Evolutionary conservation across 2,797 vertebrate genomes (phyloP), one percentile per base, ranked within the genome.

Genomic region (Pseudochaenichthys georgianus): DNA sequence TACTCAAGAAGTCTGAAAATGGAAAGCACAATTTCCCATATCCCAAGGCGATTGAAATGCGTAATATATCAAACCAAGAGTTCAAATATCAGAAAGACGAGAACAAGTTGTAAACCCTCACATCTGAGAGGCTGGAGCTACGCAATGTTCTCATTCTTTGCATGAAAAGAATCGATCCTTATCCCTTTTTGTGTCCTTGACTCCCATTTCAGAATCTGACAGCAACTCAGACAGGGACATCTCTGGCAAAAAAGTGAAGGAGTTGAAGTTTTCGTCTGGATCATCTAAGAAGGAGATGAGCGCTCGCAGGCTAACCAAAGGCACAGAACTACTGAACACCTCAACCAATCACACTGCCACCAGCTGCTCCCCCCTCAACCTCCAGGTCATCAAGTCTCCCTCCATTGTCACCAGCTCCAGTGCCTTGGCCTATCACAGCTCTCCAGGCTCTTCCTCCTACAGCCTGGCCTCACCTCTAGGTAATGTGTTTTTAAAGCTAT

Each of bases 141-240:
- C 2, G 3, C 21, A 64, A 21, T n/a, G 55, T 38, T 46, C 9
- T 65, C 34, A 45, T 7, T 74, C 63, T 41, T 54, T n/a, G 1
- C 21, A 16, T 63, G 3, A 55, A 74, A 58, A 47, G 13, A 8
- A 48, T 31, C 1, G 13, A 57, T 66, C 19, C 15, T 48, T 59
- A 23, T 38, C 21, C 46, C 13, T 53, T 45, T 64, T 48, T 73
- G 42, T 53, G 3, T 45, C 41, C 41, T 28, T 42, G n/a, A 70
- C 73, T 74, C 65, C 8, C 17, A 43, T 77, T 75, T 64, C 92
- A 99, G 98, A 99, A 88, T 99, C 98, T 41, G 98, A 99, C 92
- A 99, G 96, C 92, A 99, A 98, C 95, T 98, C 97, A 45, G 98
- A 99, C 86, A 98, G 97, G 61, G 98, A 98, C 92, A 94, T 97